These are phyloP conservation scores for Choristoneura fumiferana DNA, from an alignment of 1,140 invertebrate genomes.

Conservation along the genomic window DNA sequence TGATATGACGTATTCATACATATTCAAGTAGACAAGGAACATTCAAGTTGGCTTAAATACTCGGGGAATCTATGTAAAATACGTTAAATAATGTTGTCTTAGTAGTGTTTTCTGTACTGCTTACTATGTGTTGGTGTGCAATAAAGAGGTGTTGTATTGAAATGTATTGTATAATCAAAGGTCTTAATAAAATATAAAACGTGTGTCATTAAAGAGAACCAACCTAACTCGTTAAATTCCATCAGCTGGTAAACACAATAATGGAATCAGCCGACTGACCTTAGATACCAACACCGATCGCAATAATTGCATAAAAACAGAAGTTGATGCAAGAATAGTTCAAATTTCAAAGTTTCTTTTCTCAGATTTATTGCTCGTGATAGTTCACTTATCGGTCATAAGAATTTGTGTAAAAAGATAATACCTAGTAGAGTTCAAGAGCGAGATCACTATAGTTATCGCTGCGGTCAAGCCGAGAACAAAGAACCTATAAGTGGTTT, in stretches of 20 bases:
- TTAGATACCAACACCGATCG: neutral
- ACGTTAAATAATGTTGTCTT: no score
- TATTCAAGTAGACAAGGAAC: neutral
- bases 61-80: no score
- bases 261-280: conserved; percentile 6
- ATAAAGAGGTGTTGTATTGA: no score
- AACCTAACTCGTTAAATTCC: neutral
- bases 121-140: no score
- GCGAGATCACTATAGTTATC: neutral
- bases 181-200: no score
- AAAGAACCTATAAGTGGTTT: conserved; percentile 1
- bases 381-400: conserved; percentile 7
- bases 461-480: neutral
- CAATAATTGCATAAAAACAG: neutral
- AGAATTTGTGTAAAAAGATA: conserved; percentile 13
- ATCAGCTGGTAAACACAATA: neutral
- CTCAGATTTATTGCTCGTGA: neutral
- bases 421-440: neutral
- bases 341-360: conserved; percentile 7
- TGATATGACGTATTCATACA: neutral
- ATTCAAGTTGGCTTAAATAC: no score
- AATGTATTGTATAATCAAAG: no score
- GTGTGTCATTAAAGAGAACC: no score
- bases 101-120: no score
- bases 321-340: conserved; percentile 1